Conservation (phyloP, 2,113 vertebrate genomes). For the Pyrgilauda ruficollis region DNA sequence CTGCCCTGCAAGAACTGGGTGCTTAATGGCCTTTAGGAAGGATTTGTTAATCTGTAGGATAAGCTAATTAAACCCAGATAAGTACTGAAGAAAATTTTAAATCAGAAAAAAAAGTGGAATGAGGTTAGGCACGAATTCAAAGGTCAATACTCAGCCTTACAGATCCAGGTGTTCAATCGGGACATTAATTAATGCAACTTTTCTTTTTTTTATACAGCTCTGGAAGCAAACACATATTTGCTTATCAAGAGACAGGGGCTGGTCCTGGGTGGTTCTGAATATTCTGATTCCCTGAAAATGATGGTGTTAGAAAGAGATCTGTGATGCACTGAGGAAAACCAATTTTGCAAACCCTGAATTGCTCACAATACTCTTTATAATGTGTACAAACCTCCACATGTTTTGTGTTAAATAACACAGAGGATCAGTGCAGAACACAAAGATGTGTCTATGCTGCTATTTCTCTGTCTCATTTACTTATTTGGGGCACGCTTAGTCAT, state of each 20-base stretch:
- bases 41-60: background rate
- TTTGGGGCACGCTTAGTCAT: background rate
- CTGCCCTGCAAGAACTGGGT: background rate
- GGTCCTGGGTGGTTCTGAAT: background rate
- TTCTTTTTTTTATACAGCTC: background rate
- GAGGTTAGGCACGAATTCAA: background rate
- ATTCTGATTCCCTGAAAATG: background rate
- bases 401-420: background rate
- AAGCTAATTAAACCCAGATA: background rate
- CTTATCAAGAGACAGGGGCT: background rate
- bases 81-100: background rate
- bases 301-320: background rate
- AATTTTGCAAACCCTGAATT: background rate
- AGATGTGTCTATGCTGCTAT: background rate
- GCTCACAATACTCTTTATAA: background rate
- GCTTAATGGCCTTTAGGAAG: background rate
- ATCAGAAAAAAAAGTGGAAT: background rate
- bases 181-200: background rate
- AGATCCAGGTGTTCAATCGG: background rate
- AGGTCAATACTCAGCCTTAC: background rate
- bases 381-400: background rate
- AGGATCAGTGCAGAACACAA: background rate
- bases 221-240: background rate
- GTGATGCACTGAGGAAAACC: background rate
- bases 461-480: conserved; percentile 12